phyloP scores from a whole-genome alignment of 2,888 invertebrate genomes.

The Stegana nigrithorax region DNA sequence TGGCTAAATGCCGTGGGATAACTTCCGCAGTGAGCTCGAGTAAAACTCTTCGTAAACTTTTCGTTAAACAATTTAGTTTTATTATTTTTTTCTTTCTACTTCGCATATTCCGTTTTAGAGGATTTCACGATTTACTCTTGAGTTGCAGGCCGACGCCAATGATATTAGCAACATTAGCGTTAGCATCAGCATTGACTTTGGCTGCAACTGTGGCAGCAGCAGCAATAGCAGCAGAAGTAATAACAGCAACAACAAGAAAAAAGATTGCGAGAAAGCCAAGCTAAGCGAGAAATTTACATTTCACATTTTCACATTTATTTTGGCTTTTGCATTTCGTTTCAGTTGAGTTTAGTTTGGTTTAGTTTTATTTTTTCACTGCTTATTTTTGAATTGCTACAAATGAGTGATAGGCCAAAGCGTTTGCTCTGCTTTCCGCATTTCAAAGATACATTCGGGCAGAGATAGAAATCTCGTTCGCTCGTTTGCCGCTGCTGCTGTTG shows the following conservation, averaged over 20 bases:
- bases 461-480: slow-evolving; percentile 11
- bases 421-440: slow-evolving; percentile 50
- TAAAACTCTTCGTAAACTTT: slow-evolving; percentile 49
- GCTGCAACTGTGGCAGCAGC: slow-evolving; percentile 13
- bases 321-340: not conserved
- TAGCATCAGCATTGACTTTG: not conserved
- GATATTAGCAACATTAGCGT: no score
- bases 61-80: slow-evolving; percentile 49
- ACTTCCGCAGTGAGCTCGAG: slow-evolving; percentile 57
- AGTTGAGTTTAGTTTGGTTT: no score
- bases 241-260: no score
- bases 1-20: slow-evolving; percentile 53
- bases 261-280: slow-evolving; percentile 11
- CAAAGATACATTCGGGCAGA: slow-evolving; percentile 11
- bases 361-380: not conserved
- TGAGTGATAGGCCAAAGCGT: slow-evolving; percentile 42
- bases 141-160: no score
- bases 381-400: slow-evolving; percentile 36
- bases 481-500: not conserved
- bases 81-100: slow-evolving; percentile 36
- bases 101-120: not conserved
- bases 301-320: slow-evolving; percentile 49
- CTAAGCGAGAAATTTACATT: slow-evolving; percentile 49
- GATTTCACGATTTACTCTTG: slow-evolving; percentile 26
- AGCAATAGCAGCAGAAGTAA: no score